Conservation (phyloP, 1,140 invertebrate species). For the Neodiprion fabricii region DNA sequence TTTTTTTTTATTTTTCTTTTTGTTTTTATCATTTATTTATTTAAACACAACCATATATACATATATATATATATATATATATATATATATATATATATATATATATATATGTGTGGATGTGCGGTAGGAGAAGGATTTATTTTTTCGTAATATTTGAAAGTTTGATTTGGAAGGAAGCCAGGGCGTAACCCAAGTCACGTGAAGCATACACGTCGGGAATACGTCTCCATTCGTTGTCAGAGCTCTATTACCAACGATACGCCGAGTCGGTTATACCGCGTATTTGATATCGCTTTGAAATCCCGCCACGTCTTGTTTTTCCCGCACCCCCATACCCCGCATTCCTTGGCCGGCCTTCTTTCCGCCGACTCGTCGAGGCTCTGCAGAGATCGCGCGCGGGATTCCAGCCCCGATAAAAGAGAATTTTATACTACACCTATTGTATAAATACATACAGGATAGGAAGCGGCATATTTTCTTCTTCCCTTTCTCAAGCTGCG, state of each 20-base stretch:
- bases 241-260: not conserved
- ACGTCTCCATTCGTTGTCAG: conserved; percentile 2
- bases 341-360: too few species aligned
- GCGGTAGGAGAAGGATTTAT: too few species aligned
- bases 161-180: not conserved
- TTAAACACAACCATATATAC: too few species aligned
- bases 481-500: too few species aligned
- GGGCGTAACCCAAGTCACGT: not conserved
- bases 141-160: not conserved
- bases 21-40: not conserved
- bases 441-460: not conserved
- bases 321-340: not conserved
- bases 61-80: too few species aligned
- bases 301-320: conserved; percentile 4
- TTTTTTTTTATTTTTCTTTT: not conserved
- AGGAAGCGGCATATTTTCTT: too few species aligned
- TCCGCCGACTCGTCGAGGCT: too few species aligned
- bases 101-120: too few species aligned
- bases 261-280: not conserved
- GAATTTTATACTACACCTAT: not conserved
- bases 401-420: not conserved
- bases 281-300: conserved; percentile 6
- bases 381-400: not conserved
- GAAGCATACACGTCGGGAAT: not conserved
- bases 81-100: too few species aligned